Conservation (phyloP, 2,888 invertebrate species). For the Hecatera dysodea region DNA sequence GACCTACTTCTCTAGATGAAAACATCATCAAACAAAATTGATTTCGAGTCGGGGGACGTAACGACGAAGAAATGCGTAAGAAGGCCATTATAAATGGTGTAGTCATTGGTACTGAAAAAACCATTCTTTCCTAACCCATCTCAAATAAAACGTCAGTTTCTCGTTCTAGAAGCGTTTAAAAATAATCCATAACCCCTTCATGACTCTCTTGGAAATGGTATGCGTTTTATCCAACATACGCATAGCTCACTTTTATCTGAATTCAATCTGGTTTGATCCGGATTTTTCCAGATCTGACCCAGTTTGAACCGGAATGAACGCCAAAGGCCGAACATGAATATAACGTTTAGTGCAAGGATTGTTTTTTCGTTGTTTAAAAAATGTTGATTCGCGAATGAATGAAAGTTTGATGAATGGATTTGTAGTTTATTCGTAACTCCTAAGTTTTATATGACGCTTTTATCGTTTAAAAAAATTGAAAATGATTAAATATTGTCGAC, state of each 20-base stretch:
- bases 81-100: background rate
- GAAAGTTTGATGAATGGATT: background rate
- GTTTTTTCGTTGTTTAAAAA: conserved; percentile 26
- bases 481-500: too few relatives aligned
- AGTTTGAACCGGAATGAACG: conserved; percentile 28
- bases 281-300: conserved; percentile 44
- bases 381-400: background rate
- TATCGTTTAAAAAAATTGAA: too few relatives aligned
- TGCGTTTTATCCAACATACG: conserved; percentile 37
- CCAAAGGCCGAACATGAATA: conserved; percentile 28
- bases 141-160: too few relatives aligned
- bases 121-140: too few relatives aligned
- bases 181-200: too few relatives aligned
- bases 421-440: background rate
- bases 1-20: too few relatives aligned
- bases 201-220: conserved; percentile 17
- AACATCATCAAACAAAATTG: too few relatives aligned
- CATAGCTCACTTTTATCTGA: conserved; percentile 44
- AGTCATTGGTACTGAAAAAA: too few relatives aligned
- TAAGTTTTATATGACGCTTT: too few relatives aligned
- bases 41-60: too few relatives aligned
- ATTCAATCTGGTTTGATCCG: conserved; percentile 38
- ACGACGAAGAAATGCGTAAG: too few relatives aligned
- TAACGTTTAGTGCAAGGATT: conserved; percentile 11
- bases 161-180: background rate